Base-by-base conservation (phyloP, 2,113 vertebrate species). In the Leucoraja erinaceus region DNA sequence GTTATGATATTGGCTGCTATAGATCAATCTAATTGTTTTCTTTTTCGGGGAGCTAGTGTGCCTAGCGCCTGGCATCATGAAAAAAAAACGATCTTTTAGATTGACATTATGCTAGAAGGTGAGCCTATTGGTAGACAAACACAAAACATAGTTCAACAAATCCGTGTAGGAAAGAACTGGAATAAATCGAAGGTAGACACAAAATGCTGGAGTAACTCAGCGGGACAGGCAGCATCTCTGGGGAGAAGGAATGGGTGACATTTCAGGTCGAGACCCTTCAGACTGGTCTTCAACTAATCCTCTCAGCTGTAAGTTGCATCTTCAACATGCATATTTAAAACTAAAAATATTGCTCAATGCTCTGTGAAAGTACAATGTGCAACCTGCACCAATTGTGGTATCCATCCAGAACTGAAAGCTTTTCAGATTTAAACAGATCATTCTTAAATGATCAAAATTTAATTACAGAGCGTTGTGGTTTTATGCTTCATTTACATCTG, bases 341-440 rank as follows among this genome's bases (percentile, higher is more conserved):
- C 14, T 25, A 72, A 70, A 91, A 91, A 91, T 25, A 38, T 16
- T 72, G 18, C 33, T 91, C 31, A 90, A 70, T 54, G 68, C 66
- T 91, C 86, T 68, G 63, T 38, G 25, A 68, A 90, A 90, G 4
- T 18, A 47, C 66, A 90, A 66, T 38, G 66, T 90, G 11, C 12
- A 54, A 10, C 20, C 72, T 47, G 68, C 66, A 28, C 8, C 68
- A 74, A 54, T 16, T 38, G 4, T 25, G 33, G 12, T 54, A 70
- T 0, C 33, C 68, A 54, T 91, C 90, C 38, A 38, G 90, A 91
- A 91, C 72, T 91, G 54, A 91, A 91, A 91, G 66, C 20, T 47
- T 25, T 72, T 91, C 66, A 47, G 90, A 54, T 91, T 66, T 74
- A 72, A 74, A 74, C 11, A 91, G 66, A 91, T 72, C 38, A 54